Evolutionary conservation across 2,888 invertebrate genomes (phyloP), one percentile per base, ranked within the genome.

Genomic region (Drosophila gaucha): DNA sequence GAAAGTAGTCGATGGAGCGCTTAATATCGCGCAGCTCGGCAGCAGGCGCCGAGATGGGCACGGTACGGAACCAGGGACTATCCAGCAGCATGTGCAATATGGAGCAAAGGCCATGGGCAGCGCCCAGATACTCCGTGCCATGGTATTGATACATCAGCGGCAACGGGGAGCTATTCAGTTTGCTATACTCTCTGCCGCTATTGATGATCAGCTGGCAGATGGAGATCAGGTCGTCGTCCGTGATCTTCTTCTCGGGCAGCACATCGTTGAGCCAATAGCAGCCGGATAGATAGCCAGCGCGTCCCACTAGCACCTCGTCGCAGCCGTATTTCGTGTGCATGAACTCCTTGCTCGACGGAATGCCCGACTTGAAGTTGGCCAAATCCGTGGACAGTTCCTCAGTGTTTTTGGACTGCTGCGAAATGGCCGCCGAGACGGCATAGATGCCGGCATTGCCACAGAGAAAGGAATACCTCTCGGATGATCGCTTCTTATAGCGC

Each of bases 281-380:
- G 5, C 96, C 97, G 74, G 95, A 94, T 0, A 97, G 90, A 83
- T 95, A 97, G 0, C 97, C 97, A 39, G 97, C 95, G 67, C 97
- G 93, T 0, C 97, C 97, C 1, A 97, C 96, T 84, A 97, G 95
- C 20, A 97, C 92, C 90, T 97, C 97, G 91, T 97, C 97, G 30
- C 96, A 95, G 16, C 95, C 96, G 85, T 94, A 93, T 84, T 93
- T 93, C 10, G 94, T 91, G 80, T 95, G 95, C 72, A 92, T 90
- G 49, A 91, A 80, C 51, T 93, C 93, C 76, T 93, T 93, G 80
- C 94, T 94, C 60, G 90, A 85, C 4, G 88, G 84, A 58, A 91
- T 89, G n/a, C 91, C 91, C 12, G 89, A 77, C 39, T 89, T 87
- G 33, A 92, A 91, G 65, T 91, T 90, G 51, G 87, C 79, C 67